Conservation (phyloP, 2,797 vertebrate genomes). For the Geotrypetes seraphini region DNA sequence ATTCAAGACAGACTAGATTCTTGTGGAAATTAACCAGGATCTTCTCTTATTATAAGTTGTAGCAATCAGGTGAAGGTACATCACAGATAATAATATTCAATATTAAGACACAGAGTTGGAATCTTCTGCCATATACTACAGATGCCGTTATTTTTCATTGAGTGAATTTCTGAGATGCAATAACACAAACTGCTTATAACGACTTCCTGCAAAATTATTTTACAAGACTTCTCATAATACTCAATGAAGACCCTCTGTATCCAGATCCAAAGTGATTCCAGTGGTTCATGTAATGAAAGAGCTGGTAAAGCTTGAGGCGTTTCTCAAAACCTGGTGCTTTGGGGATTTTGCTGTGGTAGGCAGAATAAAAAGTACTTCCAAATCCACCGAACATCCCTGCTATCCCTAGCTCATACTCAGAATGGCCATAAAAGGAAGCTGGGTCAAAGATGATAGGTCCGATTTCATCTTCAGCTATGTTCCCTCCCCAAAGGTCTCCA, state of each 20-base stretch:
- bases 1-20: no score
- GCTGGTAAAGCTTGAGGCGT: slow-evolving; percentile 80
- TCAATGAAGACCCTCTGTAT: slow-evolving; percentile 69
- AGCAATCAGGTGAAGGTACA: no score
- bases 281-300: slow-evolving; percentile 92
- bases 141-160: no score
- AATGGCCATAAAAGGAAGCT: slow-evolving; percentile 84
- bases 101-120: no score
- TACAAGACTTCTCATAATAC: slow-evolving; percentile 60
- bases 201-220: no score
- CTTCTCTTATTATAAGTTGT: no score
- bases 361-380: slow-evolving; percentile 73
- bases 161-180: not conserved
- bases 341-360: slow-evolving; percentile 81
- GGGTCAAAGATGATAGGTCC: slow-evolving; percentile 85
- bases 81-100: no score
- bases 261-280: slow-evolving; percentile 93
- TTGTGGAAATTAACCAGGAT: no score
- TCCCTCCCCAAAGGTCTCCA: slow-evolving; percentile 90
- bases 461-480: slow-evolving; percentile 69
- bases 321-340: slow-evolving; percentile 72
- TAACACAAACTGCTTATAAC: no score
- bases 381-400: slow-evolving; percentile 87
- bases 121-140: not conserved
- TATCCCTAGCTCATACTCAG: slow-evolving; percentile 82